Base-by-base conservation (phyloP, 2,888 invertebrate genomes). In the Noctua janthe region DNA sequence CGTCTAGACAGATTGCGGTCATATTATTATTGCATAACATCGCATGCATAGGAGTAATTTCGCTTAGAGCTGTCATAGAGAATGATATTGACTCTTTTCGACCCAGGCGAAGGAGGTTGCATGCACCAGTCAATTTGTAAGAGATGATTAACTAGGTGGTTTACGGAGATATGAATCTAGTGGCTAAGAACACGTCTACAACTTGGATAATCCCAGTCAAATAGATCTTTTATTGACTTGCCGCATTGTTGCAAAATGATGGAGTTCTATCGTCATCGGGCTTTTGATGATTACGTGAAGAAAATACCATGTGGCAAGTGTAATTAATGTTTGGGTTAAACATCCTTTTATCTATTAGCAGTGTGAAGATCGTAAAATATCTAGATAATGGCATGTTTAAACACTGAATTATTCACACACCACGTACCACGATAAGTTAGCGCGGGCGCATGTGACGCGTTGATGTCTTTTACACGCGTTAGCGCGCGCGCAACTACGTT, bases 381-480 rank as follows among this genome's bases (percentile, higher is more conserved):
- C 39, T 62, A 75, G 70, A 74, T 86, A 78, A 77, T 76, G 66
- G 51, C 75, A 76, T 71, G 80, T 80, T 84, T 85, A 84, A 76
- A 75, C 56, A 76, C 54, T 67, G 20, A 75, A 78, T 82, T 74
- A 74, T 87, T 81, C 74, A 54, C 78, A 73, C 66, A 69, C 29
- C 20, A 47, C 49, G 51, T 35, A 59, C 35, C 20, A 43, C 43
- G 39, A 49, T 74, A 69, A 71, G 56, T 70, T 71, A 82, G 82
- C 82, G 88, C 69, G 17, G 35, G 80, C 87, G 89, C 83, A 87
- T 62, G 49, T 82, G 85, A 81, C 85, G 91, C 91, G 91, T 91
- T 91, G 91, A 91, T 87, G 91, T 93, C 93, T 93, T 93, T 90
- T 89, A 78, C 79, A 79, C 54, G 76, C 51, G 73, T 47, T 47